Percentiles rank a stretch among this genome's conserved stretches.
phyloP scores from a whole-genome alignment of 2,888 invertebrate genomes.

The Megastigmus dorsalis region DNA sequence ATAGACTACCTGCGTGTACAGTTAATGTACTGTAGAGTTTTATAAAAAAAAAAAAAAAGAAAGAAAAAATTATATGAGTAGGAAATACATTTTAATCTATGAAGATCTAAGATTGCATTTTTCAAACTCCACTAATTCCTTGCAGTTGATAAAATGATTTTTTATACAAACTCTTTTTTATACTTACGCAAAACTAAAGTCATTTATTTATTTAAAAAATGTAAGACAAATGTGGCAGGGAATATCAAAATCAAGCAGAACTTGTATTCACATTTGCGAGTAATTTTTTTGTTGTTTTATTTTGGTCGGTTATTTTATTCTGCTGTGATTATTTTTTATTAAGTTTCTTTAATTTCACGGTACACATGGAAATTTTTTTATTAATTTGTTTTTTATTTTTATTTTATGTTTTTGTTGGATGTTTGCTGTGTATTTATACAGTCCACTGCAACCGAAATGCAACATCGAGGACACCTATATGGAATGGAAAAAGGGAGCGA shows the following conservation, averaged over 20 bases:
- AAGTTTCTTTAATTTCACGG: constrained; percentile 49
- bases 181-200: neutral
- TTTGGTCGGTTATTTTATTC: constrained; percentile 49
- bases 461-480: constrained; percentile 76
- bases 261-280: neutral
- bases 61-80: no score
- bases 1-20: constrained; percentile 39
- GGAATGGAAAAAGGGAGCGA: constrained; percentile 71
- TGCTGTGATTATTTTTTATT: constrained; percentile 5
- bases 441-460: constrained; percentile 76
- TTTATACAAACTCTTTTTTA: neutral
- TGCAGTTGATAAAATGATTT: constrained; percentile 4
- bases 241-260: constrained; percentile 17
- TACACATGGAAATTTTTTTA: constrained; percentile 44
- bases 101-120: constrained; percentile 39
- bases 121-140: constrained; percentile 8
- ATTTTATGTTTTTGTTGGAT: constrained; percentile 60
- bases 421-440: constrained; percentile 69
- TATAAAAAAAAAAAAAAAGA: constrained; percentile 32
- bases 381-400: constrained; percentile 59
- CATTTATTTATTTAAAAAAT: neutral
- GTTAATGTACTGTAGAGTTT: constrained; percentile 39
- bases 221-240: neutral
- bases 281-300: constrained; percentile 51
- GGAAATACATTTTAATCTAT: constrained; percentile 37